Base-by-base conservation (phyloP, 2,797 vertebrate genomes). In the Odontamblyopus rebecca region DNA sequence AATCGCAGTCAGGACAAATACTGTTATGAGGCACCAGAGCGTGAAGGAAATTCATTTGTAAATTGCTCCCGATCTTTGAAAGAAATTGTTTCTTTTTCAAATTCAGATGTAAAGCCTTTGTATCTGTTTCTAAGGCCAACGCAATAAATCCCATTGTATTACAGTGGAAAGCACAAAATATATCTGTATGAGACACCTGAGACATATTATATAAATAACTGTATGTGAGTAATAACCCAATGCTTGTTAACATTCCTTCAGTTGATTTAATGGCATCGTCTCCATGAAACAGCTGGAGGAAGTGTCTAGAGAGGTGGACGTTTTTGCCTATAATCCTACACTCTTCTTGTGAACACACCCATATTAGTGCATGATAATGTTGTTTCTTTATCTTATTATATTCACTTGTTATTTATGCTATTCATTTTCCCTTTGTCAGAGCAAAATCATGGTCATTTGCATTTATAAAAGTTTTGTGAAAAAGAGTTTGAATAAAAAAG, bases 1-100 rank as follows among this genome's bases (percentile, higher is more conserved):
- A 92, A 90, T 93, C 88, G 86, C 81, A 91, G 89, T 86, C 90
- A 91, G 91, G 89, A 92, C 92, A 93, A 92, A 91, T 91, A 89
- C 87, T 89, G 91, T 91, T 83, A 88, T 87, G 85, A 90, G 79
- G 84, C 86, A 88, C 79, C 82, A 73, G 16, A 88, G 85, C 71
- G 44, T 89, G 83, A 91, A 85, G 79, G 88, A 91, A 91, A 91
- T 89, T 92, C 91, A 90, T 93, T 93, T 93, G 88, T 91, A 91
- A 91, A 91, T 91, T 91, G 89, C 82, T 73, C 72, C 81, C 85
- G 38, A 88, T 85, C 82, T 88, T 89, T 89, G 48, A 80, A 59
- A 86, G 78, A 76, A 82, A 86, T 79, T 74, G 74, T 69, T 67
- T 54, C 70, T 73, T 80, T 82, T 85, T 86, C 54, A 84, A 83